A percentile compares a stretch with the other conserved stretches of the same genome.
Conservation (phyloP, 2,113 vertebrate genomes). For the Prunella himalayana region DNA sequence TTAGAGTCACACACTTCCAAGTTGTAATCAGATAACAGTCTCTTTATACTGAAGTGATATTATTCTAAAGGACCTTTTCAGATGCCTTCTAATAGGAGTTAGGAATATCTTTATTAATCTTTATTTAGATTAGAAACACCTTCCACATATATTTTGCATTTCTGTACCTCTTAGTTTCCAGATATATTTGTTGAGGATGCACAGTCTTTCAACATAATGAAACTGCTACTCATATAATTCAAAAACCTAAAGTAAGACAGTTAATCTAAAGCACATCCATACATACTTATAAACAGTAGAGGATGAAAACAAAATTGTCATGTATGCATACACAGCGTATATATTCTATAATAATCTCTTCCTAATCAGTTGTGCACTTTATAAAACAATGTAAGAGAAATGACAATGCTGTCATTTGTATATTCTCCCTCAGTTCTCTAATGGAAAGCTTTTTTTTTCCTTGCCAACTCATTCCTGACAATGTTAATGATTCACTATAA, state of each 20-base stretch:
- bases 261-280: conserved; percentile 7
- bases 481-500: conserved; percentile 98
- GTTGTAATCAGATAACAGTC: conserved; percentile 11
- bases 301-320: conserved; percentile 64
- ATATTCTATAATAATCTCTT: conserved; percentile 69
- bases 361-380: conserved; percentile 73
- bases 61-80: not conserved
- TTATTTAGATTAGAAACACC: not conserved
- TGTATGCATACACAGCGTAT: conserved; percentile 40
- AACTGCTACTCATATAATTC: conserved; percentile 27
- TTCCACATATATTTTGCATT: not conserved
- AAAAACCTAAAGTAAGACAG: conserved; percentile 8
- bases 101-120: conserved; percentile 13
- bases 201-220: not conserved
- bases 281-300: conserved; percentile 28
- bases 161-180: not conserved
- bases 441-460: conserved; percentile 79
- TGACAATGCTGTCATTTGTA: conserved; percentile 81
- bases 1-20: conserved; percentile 23
- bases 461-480: conserved; percentile 95
- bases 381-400: conserved; percentile 73
- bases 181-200: not conserved
- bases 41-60: not conserved
- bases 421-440: conserved; percentile 76
- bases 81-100: not conserved